Base-by-base conservation (phyloP, 2,888 invertebrate species). In the Abrostola tripartita region DNA sequence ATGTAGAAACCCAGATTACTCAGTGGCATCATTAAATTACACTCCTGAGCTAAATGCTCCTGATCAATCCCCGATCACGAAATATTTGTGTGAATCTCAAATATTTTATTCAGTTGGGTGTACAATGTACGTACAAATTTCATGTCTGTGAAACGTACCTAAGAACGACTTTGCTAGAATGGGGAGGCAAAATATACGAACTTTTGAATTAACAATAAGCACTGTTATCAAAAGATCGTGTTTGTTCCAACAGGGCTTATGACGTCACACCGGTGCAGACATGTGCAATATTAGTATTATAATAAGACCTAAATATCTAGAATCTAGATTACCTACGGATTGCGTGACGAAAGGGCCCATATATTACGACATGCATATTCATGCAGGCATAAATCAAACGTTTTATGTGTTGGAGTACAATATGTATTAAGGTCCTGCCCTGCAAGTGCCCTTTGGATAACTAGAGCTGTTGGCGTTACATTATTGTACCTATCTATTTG, bases 371-470 rank as follows among this genome's bases (percentile, higher is more conserved):
- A 58, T 77, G 65, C 67, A 74, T 81, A 77, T 77, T 74, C 74
- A 81, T 81, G 62, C 7, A 59, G 53, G 53, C 71, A 79, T 80
- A 80, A 79, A 81, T 80, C 72, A 80, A 60, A 70, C 44, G 14
- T 35, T 78, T 74, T 78, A 78, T 78, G 66, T 66, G 59, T 53
- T 56, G 50, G 63, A 52, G 36, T 37, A 74, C 63, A 73, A 71
- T 76, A 59, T 52, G 66, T 70, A 71, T 69, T 61, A 65, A 50
- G 57, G 69, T 71, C 82, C 61, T 77, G 65, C 79, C 81, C 65
- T 66, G 67, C 81, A 69, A 81, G 71, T 80, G 78, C 75, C 78
- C 82, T 80, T 81, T 77, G 51, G 42, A 63, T 65, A 69, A 66
- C 50, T 65, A 58, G 64, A 65, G 52, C 64, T 67, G 40, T 68